Percentiles rank a stretch among this genome's conserved stretches.
phyloP scores from a whole-genome alignment of 2,888 invertebrate species.

The Ophioninae sp. region DNA sequence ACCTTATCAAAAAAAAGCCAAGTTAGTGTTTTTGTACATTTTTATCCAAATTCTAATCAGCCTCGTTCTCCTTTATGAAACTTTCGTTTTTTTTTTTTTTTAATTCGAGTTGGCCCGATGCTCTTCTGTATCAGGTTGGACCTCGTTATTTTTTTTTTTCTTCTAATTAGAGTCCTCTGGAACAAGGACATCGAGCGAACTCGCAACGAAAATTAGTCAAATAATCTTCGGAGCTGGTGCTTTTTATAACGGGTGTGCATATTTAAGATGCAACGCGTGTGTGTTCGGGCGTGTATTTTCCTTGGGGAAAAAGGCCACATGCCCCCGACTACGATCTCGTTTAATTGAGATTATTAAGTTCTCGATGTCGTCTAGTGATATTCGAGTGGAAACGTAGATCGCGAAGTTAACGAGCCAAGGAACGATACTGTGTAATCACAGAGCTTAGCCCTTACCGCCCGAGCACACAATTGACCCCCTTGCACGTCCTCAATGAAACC shows the following conservation, averaged over 20 bases:
- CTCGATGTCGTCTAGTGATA: constrained; percentile 57
- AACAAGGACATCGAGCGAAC: not conserved
- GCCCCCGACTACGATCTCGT: constrained; percentile 51
- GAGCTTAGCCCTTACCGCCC: constrained; percentile 5
- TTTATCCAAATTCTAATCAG: no score
- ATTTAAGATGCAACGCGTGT: not conserved
- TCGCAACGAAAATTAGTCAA: not conserved
- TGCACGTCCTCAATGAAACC: constrained; percentile 36
- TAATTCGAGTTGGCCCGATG: not conserved
- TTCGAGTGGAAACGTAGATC: constrained; percentile 21
- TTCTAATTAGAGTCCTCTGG: not conserved
- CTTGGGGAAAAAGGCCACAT: constrained; percentile 51
- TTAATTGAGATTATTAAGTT: constrained; percentile 60
- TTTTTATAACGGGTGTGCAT: not conserved
- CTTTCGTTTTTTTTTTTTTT: not conserved
- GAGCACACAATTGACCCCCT: not conserved
- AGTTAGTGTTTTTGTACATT: no score
- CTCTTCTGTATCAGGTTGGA: not conserved
- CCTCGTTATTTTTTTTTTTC: not conserved
- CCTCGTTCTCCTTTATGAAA: no score
- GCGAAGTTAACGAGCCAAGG: not conserved
- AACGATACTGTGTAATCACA: constrained; percentile 36
- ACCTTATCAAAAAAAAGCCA: no score
- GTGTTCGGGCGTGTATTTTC: constrained; percentile 7
- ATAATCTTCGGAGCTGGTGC: not conserved